These are phyloP conservation scores for Gallinago nigripennis DNA, from an alignment of 2,797 vertebrate species.

Conservation along the genomic window DNA sequence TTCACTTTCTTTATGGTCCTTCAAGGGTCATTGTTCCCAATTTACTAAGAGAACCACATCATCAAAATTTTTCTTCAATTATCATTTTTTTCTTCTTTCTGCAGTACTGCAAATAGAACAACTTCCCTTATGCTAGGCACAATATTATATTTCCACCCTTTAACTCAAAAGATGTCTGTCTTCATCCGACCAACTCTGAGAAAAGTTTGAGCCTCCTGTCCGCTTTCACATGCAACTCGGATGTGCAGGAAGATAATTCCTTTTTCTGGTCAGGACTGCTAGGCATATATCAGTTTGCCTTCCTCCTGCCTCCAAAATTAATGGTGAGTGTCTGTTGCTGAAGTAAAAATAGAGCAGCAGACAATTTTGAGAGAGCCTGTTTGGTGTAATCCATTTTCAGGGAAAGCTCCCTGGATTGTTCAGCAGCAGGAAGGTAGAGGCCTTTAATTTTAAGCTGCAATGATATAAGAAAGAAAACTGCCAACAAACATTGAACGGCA, in stretches of 20 bases:
- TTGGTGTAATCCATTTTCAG: not conserved
- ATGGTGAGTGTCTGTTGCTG: not conserved
- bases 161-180: not conserved
- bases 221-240: not conserved
- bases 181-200: not conserved
- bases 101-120: conserved; percentile 72
- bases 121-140: conserved; percentile 39
- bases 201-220: conserved; percentile 18
- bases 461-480: not conserved
- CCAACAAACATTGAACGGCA: not conserved
- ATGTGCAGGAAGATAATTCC: not conserved
- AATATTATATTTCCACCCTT: not conserved
- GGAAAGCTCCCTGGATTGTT: not conserved
- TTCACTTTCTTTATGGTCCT: conserved; percentile 86
- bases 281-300: not conserved
- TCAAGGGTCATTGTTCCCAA: conserved; percentile 88
- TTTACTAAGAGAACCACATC: conserved; percentile 86
- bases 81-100: conserved; percentile 72
- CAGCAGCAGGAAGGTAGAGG: not conserved
- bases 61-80: conserved; percentile 85
- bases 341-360: not conserved
- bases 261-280: not conserved
- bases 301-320: not conserved
- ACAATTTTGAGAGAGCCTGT: not conserved
- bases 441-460: not conserved